phyloP scores from a whole-genome alignment of 2,113 vertebrate genomes.

The Salvator merianae region DNA sequence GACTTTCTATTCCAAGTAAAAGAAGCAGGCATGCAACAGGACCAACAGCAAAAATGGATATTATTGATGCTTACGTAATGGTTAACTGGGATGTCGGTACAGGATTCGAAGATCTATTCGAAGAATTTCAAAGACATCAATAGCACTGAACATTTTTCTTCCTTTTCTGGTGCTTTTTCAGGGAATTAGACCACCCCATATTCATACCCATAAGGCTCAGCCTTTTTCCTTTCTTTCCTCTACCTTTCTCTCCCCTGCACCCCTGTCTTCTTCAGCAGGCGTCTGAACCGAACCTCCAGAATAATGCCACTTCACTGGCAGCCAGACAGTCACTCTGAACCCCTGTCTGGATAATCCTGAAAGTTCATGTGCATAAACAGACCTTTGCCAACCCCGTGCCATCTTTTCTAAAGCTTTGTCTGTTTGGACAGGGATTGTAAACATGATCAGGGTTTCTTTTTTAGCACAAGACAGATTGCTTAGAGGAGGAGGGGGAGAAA shows the following conservation, averaged over 20 bases:
- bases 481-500: background rate
- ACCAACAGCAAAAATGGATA: too few relatives aligned
- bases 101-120: too few relatives aligned
- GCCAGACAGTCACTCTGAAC: background rate
- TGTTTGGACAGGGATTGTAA: background rate
- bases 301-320: background rate
- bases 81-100: too few relatives aligned
- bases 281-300: background rate
- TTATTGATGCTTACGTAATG: too few relatives aligned
- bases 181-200: background rate
- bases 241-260: too few relatives aligned
- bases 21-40: too few relatives aligned
- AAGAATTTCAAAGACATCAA: too few relatives aligned
- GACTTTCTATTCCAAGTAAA: too few relatives aligned
- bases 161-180: background rate
- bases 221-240: accelerated
- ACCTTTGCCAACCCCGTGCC: background rate
- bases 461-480: conserved; percentile 3
- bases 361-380: background rate
- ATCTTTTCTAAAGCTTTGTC: background rate
- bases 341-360: conserved; percentile 9
- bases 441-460: conserved; percentile 9
- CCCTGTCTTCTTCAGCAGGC: background rate
- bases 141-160: background rate
- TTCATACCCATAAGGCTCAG: background rate